Evolutionary conservation across 2,888 invertebrate species (phyloP).

Genomic region (Minunthozetes semirufus): DNA sequence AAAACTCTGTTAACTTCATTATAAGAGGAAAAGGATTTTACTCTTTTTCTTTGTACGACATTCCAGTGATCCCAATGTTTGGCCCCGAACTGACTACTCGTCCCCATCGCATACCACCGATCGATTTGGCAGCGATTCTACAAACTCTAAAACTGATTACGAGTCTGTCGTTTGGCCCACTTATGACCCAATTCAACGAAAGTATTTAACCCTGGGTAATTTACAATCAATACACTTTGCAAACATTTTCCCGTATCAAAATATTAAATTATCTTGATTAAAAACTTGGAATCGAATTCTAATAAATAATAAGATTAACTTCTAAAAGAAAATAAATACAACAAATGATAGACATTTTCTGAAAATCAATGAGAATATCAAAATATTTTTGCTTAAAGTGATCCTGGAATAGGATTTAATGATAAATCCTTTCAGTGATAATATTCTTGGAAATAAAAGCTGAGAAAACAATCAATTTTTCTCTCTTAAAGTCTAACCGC

Average conservation of each 20-base stretch:
- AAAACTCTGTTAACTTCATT: not conserved
- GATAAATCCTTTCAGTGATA: too few relatives aligned
- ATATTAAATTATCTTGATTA: too few relatives aligned
- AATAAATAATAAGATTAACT: not conserved
- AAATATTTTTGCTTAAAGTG: too few relatives aligned
- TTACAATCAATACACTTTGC: not conserved
- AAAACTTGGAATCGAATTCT: not conserved
- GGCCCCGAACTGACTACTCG: slow-evolving; percentile 31
- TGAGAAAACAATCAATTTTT: too few relatives aligned
- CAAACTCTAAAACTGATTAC: slow-evolving; percentile 37
- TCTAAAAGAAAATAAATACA: not conserved
- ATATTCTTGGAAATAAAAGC: too few relatives aligned
- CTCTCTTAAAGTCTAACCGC: too few relatives aligned
- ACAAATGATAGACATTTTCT: too few relatives aligned
- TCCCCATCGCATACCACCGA: slow-evolving; percentile 12
- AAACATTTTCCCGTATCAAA: too few relatives aligned
- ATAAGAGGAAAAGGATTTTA: not conserved
- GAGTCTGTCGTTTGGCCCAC: slow-evolving; percentile 64
- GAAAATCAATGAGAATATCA: too few relatives aligned
- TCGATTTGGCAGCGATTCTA: slow-evolving; percentile 42
- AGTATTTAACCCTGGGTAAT: slow-evolving; percentile 58
- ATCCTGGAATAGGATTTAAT: too few relatives aligned
- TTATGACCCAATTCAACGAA: slow-evolving; percentile 85
- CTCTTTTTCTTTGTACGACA: not conserved
- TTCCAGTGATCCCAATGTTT: slow-evolving; percentile 35